A percentile compares a stretch with the other conserved stretches of the same genome.
These are phyloP conservation scores for Pegoplata infirma DNA, from an alignment of 2,888 invertebrate genomes.

Conservation along the genomic window DNA sequence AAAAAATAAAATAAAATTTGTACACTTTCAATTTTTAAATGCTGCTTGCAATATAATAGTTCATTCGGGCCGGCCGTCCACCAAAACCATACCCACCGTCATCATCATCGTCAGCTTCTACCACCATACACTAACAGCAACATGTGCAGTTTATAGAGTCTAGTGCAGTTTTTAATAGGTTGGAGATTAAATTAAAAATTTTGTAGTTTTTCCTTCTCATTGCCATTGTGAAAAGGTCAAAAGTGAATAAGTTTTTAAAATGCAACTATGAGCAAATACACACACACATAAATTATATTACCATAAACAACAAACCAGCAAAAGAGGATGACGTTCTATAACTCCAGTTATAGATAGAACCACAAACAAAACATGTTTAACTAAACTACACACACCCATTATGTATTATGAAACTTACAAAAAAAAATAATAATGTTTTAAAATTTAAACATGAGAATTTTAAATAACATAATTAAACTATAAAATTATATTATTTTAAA, in stretches of 20 bases:
- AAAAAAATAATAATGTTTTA: neutral
- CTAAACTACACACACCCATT: neutral
- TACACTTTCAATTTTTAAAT: constrained; percentile 62
- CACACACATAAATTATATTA: constrained; percentile 21
- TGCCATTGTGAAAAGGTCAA: constrained; percentile 62
- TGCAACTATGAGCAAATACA: no score
- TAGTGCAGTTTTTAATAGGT: constrained; percentile 54
- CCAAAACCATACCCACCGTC: neutral
- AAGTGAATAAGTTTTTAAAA: constrained; percentile 56
- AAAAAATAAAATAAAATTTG: constrained; percentile 42
- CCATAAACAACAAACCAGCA: constrained; percentile 13
- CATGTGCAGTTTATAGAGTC: constrained; percentile 22
- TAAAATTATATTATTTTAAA: constrained; percentile 21
- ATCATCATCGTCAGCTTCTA: no score
- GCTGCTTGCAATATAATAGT: constrained; percentile 28
- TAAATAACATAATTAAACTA: constrained; percentile 13
- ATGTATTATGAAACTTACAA: no score
- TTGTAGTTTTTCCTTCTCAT: constrained; percentile 49
- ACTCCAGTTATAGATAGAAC: neutral
- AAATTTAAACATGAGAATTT: neutral
- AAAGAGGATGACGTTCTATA: neutral
- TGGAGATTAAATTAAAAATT: constrained; percentile 45
- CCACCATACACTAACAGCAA: no score
- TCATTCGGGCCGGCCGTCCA: constrained; percentile 29
- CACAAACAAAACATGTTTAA: neutral